phyloP scores from a whole-genome alignment of 2,888 invertebrate genomes.

The Sarcophaga subvicina region DNA sequence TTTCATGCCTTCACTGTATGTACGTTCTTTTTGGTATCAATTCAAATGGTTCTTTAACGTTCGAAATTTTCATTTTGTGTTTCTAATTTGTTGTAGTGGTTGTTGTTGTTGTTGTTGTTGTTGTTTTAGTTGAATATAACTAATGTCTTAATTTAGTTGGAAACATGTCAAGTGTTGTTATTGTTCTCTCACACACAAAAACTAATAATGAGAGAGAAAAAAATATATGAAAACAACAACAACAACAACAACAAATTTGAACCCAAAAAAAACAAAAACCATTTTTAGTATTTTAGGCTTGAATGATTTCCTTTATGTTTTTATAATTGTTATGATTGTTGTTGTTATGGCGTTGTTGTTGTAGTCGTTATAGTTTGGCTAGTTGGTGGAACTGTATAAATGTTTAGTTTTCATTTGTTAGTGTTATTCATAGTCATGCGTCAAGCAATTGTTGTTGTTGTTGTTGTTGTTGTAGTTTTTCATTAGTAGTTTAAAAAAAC shows the following conservation, averaged over 20 bases:
- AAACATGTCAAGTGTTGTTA: constrained; percentile 64
- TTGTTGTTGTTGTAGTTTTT: constrained; percentile 23
- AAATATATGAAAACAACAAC: constrained; percentile 1
- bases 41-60: constrained; percentile 32
- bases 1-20: constrained; percentile 39
- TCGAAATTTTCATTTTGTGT: background rate
- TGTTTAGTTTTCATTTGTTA: constrained; percentile 4
- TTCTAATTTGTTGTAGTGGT: constrained; percentile 36
- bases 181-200: constrained; percentile 6
- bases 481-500: constrained; percentile 43
- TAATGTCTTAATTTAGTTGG: constrained; percentile 73
- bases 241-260: background rate
- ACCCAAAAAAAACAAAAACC: constrained; percentile 26
- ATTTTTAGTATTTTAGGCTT: constrained; percentile 59
- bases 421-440: no score
- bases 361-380: no score
- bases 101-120: constrained; percentile 18
- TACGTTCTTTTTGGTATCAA: background rate
- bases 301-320: constrained; percentile 66
- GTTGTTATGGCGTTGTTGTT: background rate
- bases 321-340: constrained; percentile 61
- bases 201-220: background rate
- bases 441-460: no score
- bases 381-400: constrained; percentile 9
- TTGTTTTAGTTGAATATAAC: constrained; percentile 66